Percentiles rank a stretch among this genome's conserved stretches.
phyloP scores from a whole-genome alignment of 30 jellyfish, hydroid and myxozoan species.

The Aurelia sp. region DNA sequence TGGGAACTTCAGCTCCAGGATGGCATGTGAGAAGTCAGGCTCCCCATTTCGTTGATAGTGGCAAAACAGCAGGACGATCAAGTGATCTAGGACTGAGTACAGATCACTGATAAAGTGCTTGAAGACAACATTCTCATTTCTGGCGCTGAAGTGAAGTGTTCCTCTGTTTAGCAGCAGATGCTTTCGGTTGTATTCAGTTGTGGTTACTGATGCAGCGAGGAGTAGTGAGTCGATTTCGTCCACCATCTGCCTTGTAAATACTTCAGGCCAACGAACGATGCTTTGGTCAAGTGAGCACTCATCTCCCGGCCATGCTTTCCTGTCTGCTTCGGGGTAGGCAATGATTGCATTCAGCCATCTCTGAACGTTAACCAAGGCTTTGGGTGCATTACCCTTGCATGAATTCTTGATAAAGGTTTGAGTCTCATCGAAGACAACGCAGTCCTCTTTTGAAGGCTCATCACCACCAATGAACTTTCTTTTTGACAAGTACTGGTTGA shows the following conservation, averaged over 20 bases:
- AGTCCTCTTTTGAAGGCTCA: slow-evolving; percentile 60
- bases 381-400: slow-evolving; percentile 46
- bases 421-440: slow-evolving; percentile 51
- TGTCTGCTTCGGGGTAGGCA: slow-evolving; percentile 47
- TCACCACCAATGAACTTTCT: slow-evolving; percentile 53
- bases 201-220: slow-evolving; percentile 55
- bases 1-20: slow-evolving; percentile 55
- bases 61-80: slow-evolving; percentile 57
- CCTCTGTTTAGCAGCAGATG: slow-evolving; percentile 60
- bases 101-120: slow-evolving; percentile 55
- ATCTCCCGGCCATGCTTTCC: slow-evolving; percentile 58
- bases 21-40: slow-evolving; percentile 62
- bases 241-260: slow-evolving; percentile 53
- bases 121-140: slow-evolving; percentile 59
- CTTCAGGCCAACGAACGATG: slow-evolving; percentile 68
- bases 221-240: slow-evolving; percentile 61
- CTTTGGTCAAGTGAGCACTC: slow-evolving; percentile 40
- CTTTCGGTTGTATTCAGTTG: slow-evolving; percentile 61
- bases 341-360: slow-evolving; percentile 34
- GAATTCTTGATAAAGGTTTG: slow-evolving; percentile 27
- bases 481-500: slow-evolving; percentile 30
- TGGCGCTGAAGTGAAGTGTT: slow-evolving; percentile 66
- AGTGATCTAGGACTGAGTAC: slow-evolving; percentile 52
- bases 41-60: slow-evolving; percentile 66
- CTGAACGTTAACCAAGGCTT: slow-evolving; percentile 45